These are phyloP conservation scores for Nomada flava DNA, from an alignment of 2,888 invertebrate genomes.

Conservation along the genomic window DNA sequence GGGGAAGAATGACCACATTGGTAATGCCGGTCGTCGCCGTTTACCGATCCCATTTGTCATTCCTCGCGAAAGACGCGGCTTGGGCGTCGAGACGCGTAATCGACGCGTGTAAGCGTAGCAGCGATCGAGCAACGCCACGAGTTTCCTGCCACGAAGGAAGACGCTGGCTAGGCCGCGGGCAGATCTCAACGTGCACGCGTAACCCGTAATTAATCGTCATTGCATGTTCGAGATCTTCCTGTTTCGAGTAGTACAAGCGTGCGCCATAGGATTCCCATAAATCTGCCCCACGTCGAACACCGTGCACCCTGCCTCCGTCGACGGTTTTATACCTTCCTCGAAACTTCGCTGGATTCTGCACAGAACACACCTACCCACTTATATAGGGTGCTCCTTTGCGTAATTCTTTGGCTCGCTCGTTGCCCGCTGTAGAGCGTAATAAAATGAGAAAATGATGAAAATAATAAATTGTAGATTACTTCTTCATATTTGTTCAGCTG, in stretches of 20 bases:
- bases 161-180: conserved; percentile 32
- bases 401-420: conserved; percentile 7
- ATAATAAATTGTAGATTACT: no score
- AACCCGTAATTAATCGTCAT: conserved; percentile 73
- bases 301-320: conserved; percentile 29
- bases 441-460: no score
- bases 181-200: conserved; percentile 54
- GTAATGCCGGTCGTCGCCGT: conserved; percentile 58
- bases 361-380: conserved; percentile 34
- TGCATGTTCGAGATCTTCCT: conserved; percentile 68
- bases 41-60: conserved; percentile 68
- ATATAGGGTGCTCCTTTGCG: conserved; percentile 38
- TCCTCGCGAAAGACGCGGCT: conserved; percentile 43
- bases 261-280: conserved; percentile 65
- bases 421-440: background rate
- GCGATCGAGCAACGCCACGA: conserved; percentile 9
- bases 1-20: conserved; percentile 44
- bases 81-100: conserved; percentile 63
- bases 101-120: conserved; percentile 53
- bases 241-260: conserved; percentile 65
- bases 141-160: conserved; percentile 12
- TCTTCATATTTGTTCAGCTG: no score
- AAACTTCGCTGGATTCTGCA: conserved; percentile 21
- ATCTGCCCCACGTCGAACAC: conserved; percentile 65
- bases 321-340: conserved; percentile 46